phyloP scores from a whole-genome alignment of 2,797 vertebrate genomes.

The Syndactyla subalaris region DNA sequence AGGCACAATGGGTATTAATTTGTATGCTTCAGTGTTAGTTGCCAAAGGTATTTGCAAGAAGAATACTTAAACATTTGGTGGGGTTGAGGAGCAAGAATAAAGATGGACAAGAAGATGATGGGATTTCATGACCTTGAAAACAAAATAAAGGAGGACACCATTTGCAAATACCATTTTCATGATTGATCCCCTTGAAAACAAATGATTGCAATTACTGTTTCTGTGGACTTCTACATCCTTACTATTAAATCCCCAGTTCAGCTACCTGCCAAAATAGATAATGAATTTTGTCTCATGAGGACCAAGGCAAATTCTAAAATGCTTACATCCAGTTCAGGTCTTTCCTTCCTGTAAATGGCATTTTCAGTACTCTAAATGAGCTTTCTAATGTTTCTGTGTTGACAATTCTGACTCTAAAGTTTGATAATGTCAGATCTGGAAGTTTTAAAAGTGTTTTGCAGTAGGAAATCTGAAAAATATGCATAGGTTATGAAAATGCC shows the following conservation, averaged over 20 bases:
- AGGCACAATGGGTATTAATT: neutral
- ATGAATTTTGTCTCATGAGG: neutral
- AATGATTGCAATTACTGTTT: neutral
- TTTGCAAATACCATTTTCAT: neutral
- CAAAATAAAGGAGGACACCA: neutral
- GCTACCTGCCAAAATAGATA: neutral
- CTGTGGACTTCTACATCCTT: neutral
- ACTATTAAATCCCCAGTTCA: neutral
- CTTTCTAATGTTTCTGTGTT: neutral
- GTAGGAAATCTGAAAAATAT: neutral
- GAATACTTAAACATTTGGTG: neutral
- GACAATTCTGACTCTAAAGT: neutral
- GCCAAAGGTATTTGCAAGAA: neutral
- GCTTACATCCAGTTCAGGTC: neutral
- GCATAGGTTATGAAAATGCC: neutral
- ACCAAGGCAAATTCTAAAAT: neutral
- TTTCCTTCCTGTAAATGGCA: neutral
- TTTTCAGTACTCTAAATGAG: neutral
- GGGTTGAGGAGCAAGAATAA: neutral
- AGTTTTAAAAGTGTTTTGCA: neutral
- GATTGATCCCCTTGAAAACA: neutral
- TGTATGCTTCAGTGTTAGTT: neutral
- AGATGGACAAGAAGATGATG: neutral
- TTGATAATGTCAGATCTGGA: neutral
- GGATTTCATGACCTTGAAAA: neutral